Evolutionary conservation across 2,113 vertebrate genomes (phyloP).

Genomic region (Eclectus roratus): DNA sequence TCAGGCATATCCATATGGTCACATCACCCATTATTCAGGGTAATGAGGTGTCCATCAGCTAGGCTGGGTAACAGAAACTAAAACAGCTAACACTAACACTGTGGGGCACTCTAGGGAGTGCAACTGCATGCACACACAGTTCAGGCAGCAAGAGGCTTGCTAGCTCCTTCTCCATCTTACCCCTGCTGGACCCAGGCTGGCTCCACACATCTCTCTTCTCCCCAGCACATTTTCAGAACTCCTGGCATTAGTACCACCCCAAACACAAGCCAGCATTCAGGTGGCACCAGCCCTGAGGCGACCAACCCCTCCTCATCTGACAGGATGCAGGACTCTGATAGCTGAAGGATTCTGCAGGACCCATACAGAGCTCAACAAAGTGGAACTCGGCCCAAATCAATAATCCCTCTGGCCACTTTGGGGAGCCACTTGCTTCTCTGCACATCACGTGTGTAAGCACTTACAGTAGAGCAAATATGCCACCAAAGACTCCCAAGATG

Average conservation of each 20-base stretch:
- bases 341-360: background rate
- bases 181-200: background rate
- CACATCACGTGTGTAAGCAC: background rate
- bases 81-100: background rate
- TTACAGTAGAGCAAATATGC: background rate
- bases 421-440: background rate
- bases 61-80: background rate
- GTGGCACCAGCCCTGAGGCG: background rate
- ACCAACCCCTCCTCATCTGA: background rate
- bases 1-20: background rate
- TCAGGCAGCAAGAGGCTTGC: background rate
- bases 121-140: background rate
- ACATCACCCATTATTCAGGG: background rate
- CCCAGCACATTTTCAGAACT: background rate
- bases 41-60: background rate
- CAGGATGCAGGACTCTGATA: background rate
- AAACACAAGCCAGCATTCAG: background rate
- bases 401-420: background rate
- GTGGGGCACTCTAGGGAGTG: rapidly evolving
- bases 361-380: background rate
- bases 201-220: background rate
- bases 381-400: background rate
- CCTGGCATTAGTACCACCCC: background rate
- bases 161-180: background rate
- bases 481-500: background rate